Evolutionary conservation across 2,888 invertebrate species (phyloP).

Genomic region (Neoaliturus tenellus): DNA sequence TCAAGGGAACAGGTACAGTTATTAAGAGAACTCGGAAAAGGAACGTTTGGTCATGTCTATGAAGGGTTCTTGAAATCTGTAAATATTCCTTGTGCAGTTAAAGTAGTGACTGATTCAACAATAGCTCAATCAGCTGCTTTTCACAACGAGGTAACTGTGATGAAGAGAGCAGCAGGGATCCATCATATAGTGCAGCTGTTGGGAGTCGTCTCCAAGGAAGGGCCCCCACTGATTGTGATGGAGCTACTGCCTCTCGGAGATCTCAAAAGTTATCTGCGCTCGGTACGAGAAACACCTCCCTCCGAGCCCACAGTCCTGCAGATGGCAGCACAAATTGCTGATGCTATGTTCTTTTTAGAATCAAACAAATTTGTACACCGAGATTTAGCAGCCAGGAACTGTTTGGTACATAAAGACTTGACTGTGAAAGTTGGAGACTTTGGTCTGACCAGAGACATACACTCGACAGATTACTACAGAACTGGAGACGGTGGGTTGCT

Average conservation of each 20-base stretch:
- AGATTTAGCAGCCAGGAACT: slow-evolving; percentile 96
- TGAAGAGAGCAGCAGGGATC: slow-evolving; percentile 92
- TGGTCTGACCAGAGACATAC: slow-evolving; percentile 96
- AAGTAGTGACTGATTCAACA: slow-evolving; percentile 91
- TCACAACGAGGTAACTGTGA: slow-evolving; percentile 95
- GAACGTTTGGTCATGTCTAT: slow-evolving; percentile 87
- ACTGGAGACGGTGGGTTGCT: slow-evolving; percentile 77
- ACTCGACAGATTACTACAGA: slow-evolving; percentile 97
- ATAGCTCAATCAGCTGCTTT: slow-evolving; percentile 89
- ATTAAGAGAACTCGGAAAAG: slow-evolving; percentile 89
- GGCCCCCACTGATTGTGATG: slow-evolving; percentile 97
- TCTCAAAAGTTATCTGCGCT: slow-evolving; percentile 91
- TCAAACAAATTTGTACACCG: slow-evolving; percentile 96
- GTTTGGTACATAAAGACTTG: slow-evolving; percentile 94
- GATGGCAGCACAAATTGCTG: slow-evolving; percentile 97
- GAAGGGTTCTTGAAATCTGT: slow-evolving; percentile 83
- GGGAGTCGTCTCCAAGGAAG: slow-evolving; percentile 96
- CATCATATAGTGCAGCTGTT: slow-evolving; percentile 93
- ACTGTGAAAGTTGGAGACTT: slow-evolving; percentile 96
- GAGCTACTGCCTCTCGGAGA: slow-evolving; percentile 98
- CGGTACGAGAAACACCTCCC: slow-evolving; percentile 74
- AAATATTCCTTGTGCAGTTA: slow-evolving; percentile 83
- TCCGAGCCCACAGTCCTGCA: slow-evolving; percentile 71
- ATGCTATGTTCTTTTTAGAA: slow-evolving; percentile 98
- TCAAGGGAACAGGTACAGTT: slow-evolving; percentile 86